Conservation (phyloP, 2,113 vertebrate genomes). For the Dicentrarchus labrax region DNA sequence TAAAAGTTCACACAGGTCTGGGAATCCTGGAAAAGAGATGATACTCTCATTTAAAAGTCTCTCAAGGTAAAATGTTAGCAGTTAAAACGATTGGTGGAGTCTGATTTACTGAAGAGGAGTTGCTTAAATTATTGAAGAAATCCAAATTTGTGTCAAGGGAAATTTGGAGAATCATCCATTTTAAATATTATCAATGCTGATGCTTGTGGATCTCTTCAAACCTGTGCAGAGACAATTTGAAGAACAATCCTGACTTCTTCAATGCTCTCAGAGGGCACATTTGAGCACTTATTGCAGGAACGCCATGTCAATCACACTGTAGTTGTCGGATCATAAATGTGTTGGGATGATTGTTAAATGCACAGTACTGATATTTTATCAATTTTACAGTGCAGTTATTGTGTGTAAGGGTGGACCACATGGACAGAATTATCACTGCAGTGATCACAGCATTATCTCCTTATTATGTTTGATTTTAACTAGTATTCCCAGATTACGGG, state of each 20-base stretch:
- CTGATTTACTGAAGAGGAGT: background rate
- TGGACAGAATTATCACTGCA: too few relatives aligned
- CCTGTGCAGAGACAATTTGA: background rate
- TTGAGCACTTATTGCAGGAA: background rate
- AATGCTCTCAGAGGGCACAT: background rate
- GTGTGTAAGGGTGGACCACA: too few relatives aligned
- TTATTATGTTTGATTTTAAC: too few relatives aligned
- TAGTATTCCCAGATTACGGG: too few relatives aligned
- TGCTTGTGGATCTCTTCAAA: background rate
- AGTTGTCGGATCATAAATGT: background rate
- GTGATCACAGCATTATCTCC: too few relatives aligned
- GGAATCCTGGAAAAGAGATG: background rate
- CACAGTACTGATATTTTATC: background rate
- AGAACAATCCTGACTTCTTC: background rate
- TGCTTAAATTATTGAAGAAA: background rate
- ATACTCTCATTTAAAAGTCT: background rate
- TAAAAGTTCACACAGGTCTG: background rate
- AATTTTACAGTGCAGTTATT: too few relatives aligned
- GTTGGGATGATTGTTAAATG: constrained; percentile 1
- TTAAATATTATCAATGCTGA: background rate
- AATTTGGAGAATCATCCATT: too few relatives aligned
- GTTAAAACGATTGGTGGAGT: background rate
- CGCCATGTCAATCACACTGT: background rate
- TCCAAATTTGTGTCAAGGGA: too few relatives aligned
- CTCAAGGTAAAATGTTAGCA: background rate